These are phyloP conservation scores for Ypsolopha scabrella DNA, from an alignment of 2,888 invertebrate species.

Conservation along the genomic window DNA sequence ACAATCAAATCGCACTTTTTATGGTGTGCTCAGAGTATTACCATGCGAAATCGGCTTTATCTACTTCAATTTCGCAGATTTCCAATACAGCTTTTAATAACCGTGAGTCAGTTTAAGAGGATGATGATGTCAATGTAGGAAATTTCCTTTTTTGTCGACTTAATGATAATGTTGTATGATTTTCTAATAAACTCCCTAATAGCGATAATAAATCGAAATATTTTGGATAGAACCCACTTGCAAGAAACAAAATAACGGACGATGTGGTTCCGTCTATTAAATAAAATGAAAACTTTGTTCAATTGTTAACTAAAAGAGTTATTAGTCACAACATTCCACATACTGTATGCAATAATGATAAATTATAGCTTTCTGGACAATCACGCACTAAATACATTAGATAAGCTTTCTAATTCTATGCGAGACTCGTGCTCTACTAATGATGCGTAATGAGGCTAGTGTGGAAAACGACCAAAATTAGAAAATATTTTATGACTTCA, in stretches of 20 bases:
- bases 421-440: background rate
- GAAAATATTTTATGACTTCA: too few relatives aligned
- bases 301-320: too few relatives aligned
- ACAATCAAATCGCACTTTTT: background rate
- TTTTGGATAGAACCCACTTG: too few relatives aligned
- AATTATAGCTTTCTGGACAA: background rate
- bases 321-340: too few relatives aligned
- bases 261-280: too few relatives aligned
- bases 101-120: background rate
- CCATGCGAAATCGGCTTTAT: background rate
- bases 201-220: too few relatives aligned
- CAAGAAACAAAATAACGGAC: too few relatives aligned
- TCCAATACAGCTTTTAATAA: background rate
- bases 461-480: too few relatives aligned
- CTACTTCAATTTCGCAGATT: background rate
- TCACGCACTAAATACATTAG: constrained; percentile 2
- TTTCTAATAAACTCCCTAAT: too few relatives aligned
- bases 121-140: background rate
- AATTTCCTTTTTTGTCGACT: background rate
- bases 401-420: constrained; percentile 1
- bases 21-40: background rate
- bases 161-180: too few relatives aligned
- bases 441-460: background rate
- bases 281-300: too few relatives aligned
- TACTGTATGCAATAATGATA: too few relatives aligned